A percentile compares a stretch with the other conserved stretches of the same genome.
Evolutionary conservation across 2,797 vertebrate species (phyloP).

Genomic region (Mormyrus proboscirostris): DNA sequence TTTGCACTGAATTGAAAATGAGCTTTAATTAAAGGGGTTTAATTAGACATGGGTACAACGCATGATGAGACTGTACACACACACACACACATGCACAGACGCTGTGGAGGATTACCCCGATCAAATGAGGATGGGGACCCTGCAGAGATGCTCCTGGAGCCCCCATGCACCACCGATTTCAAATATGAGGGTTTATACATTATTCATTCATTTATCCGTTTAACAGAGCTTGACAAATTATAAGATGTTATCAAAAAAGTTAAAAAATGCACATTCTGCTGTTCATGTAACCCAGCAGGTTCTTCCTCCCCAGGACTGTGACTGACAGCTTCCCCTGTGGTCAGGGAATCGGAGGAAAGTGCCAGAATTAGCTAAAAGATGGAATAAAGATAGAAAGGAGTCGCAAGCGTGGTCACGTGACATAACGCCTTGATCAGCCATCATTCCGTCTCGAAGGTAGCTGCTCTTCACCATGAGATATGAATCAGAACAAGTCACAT

Average conservation of each 20-base stretch:
- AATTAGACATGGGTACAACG: slow-evolving; percentile 14
- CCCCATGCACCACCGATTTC: background rate
- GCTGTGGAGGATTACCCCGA: background rate
- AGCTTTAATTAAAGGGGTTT: slow-evolving; percentile 21
- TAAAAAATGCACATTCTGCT: background rate
- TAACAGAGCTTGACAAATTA: slow-evolving; percentile 9
- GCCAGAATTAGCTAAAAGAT: background rate
- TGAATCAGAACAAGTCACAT: background rate
- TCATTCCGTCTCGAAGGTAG: background rate
- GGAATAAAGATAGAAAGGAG: background rate
- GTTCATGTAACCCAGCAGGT: background rate
- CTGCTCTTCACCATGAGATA: background rate
- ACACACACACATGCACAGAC: background rate
- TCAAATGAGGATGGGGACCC: background rate
- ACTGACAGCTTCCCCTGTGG: background rate
- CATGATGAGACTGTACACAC: slow-evolving; percentile 1
- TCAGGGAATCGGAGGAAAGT: background rate
- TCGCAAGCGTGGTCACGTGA: background rate
- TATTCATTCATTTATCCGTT: background rate
- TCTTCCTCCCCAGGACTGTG: background rate
- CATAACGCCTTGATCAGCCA: background rate
- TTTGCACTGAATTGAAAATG: slow-evolving; percentile 11
- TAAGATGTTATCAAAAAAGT: background rate
- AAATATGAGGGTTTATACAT: background rate
- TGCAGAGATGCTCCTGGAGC: background rate